Evolutionary conservation across 2,888 invertebrate species (phyloP).

Genomic region (Agrypnus murinus): DNA sequence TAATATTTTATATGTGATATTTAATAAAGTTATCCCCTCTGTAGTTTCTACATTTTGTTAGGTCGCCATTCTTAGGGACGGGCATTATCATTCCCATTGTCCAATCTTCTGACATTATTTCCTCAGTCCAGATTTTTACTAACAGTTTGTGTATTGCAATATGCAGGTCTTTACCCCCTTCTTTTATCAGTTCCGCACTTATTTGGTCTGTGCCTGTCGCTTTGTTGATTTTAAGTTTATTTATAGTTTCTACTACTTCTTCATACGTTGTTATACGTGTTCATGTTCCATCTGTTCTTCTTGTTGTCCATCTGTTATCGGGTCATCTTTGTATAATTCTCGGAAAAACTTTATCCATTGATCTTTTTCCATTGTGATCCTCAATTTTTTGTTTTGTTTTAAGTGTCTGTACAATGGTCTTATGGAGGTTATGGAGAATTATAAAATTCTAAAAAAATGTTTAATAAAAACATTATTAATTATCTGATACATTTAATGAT

Average conservation of each 20-base stretch:
- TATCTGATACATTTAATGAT: too few species aligned
- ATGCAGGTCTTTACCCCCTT: background rate
- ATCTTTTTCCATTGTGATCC: slow-evolving; percentile 1
- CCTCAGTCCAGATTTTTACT: too few species aligned
- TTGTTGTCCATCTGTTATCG: slow-evolving; percentile 15
- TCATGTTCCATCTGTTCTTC: background rate
- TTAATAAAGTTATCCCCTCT: too few species aligned
- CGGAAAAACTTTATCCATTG: slow-evolving; percentile 24
- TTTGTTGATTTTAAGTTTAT: slow-evolving; percentile 15
- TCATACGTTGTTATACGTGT: slow-evolving; percentile 6
- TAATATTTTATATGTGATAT: too few species aligned
- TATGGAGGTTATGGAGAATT: too few species aligned
- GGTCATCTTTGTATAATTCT: slow-evolving; percentile 24
- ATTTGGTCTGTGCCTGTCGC: background rate
- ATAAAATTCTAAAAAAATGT: too few species aligned
- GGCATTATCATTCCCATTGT: too few species aligned
- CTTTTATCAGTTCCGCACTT: slow-evolving; percentile 13
- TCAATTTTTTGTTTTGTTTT: slow-evolving; percentile 22
- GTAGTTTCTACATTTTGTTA: too few species aligned
- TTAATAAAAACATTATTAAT: too few species aligned
- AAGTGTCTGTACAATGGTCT: slow-evolving; percentile 22
- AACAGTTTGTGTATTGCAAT: too few species aligned
- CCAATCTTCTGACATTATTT: too few species aligned
- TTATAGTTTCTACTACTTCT: slow-evolving; percentile 30
- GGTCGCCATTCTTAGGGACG: background rate